Base-by-base conservation (phyloP, 2,797 vertebrate genomes). In the Buceros bicornis region DNA sequence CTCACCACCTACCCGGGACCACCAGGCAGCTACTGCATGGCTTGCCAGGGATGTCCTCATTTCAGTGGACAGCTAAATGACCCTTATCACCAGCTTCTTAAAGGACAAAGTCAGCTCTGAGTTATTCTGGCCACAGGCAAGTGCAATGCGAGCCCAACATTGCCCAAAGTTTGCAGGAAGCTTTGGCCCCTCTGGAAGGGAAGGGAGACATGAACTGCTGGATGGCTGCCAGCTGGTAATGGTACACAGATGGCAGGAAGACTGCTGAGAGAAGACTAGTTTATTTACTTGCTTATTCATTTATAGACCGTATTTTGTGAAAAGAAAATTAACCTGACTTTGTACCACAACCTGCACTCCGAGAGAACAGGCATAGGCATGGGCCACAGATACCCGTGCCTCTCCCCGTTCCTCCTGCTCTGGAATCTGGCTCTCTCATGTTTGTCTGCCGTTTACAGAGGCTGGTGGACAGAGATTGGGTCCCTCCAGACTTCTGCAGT, bases 191-290 rank as follows among this genome's bases (percentile, higher is more conserved):
- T 86, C 82, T 40, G 54, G 60, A 92, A 82, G 1, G 1, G 93
- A 89, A 83, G 76, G 85, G 77, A 91, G 93, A 74, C 54, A 29
- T 33, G 82, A 74, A 81, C 71, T 64, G 15, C 71, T 35, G 90
- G 86, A 90, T 45, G 67, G 73, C 3, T 87, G 95, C 95, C 96
- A 95, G 94, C 93, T 93, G 80, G 73, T 93, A 90, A 88, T 70
- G 74, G 94, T 82, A 15, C 96, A 93, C 96, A 97, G 95, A 96
- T 97, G 96, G 96, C 50, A 89, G 25, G 33, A 40, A 76, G 81
- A 8, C 87, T 95, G 93, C 84, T 60, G 84, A 82, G 87, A 95
- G 62, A 82, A 22, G 82, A 82, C 11, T 42, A 71, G 35, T 94
- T 95, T 96, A 71, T 97, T 95, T 95, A 92, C 91, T 92, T 84